A percentile compares a stretch with the other conserved stretches of the same genome.
These are phyloP conservation scores for Columba livia DNA, from an alignment of 2,113 vertebrate species.

Conservation along the genomic window DNA sequence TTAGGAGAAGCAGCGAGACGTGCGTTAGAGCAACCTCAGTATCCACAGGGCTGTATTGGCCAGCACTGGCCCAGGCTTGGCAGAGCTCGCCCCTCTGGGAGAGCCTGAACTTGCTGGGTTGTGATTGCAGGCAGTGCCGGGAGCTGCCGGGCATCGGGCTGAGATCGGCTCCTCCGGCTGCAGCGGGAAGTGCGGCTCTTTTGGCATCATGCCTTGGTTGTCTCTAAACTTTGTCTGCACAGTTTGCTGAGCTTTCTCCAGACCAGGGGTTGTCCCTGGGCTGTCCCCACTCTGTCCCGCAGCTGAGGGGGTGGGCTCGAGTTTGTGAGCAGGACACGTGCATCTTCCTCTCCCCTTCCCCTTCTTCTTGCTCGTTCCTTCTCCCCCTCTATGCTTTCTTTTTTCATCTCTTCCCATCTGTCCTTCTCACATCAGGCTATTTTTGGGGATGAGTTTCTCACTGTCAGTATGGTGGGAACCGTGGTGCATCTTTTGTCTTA, in stretches of 20 bases:
- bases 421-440: conserved; percentile 56
- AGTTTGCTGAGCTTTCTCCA: too few relatives aligned
- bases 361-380: neutral
- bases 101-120: neutral
- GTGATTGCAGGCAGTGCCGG: neutral
- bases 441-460: conserved; percentile 40
- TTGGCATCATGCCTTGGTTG: fast-evolving
- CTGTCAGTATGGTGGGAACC: conserved; percentile 27
- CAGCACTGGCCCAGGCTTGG: neutral
- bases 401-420: conserved; percentile 56
- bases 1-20: neutral
- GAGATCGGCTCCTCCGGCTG: neutral
- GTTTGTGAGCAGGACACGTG: neutral
- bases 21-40: neutral
- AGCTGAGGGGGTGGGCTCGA: neutral
- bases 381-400: conserved; percentile 55
- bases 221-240: neutral
- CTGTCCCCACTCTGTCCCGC: too few relatives aligned
- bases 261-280: too few relatives aligned
- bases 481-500: neutral
- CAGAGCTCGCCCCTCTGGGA: fast-evolving
- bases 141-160: neutral
- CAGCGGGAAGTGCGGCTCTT: fast-evolving
- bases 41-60: neutral
- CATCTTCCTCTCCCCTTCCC: neutral